Conservation (phyloP, 2,113 vertebrate genomes). For the Clinocottus analis region DNA sequence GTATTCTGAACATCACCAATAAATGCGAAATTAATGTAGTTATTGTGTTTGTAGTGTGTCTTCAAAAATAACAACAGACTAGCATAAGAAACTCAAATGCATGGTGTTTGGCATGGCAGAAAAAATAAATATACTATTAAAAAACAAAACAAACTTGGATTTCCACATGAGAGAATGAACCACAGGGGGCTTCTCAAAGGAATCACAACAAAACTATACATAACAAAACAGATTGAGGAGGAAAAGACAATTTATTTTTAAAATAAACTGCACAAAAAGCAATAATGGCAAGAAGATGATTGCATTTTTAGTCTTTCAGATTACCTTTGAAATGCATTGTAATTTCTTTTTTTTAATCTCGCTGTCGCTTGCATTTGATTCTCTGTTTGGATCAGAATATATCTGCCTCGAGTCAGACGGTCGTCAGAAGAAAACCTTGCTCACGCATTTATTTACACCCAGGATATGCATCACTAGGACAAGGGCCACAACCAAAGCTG, state of each 20-base stretch:
- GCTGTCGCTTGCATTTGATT: slow-evolving; percentile 27
- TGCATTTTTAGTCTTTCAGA: slow-evolving; percentile 16
- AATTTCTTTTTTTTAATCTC: background rate
- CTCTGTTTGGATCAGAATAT: slow-evolving; percentile 36
- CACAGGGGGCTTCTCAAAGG: slow-evolving; percentile 7
- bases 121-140: background rate
- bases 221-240: slow-evolving; percentile 5
- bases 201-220: background rate
- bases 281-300: slow-evolving; percentile 29
- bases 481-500: slow-evolving; percentile 72
- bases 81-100: background rate
- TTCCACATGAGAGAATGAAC: slow-evolving; percentile 21
- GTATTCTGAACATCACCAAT: slow-evolving; percentile 6
- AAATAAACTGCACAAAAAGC: slow-evolving; percentile 5
- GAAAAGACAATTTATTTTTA: slow-evolving; percentile 13
- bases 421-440: slow-evolving; percentile 57
- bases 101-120: background rate
- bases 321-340: slow-evolving; percentile 28
- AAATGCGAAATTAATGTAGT: background rate
- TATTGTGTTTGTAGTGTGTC: background rate
- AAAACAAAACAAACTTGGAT: background rate
- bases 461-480: slow-evolving; percentile 80
- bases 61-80: background rate
- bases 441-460: slow-evolving; percentile 70
- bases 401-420: slow-evolving; percentile 29